Conservation (phyloP, 2,113 vertebrate species). For the Megaleporinus macrocephalus region DNA sequence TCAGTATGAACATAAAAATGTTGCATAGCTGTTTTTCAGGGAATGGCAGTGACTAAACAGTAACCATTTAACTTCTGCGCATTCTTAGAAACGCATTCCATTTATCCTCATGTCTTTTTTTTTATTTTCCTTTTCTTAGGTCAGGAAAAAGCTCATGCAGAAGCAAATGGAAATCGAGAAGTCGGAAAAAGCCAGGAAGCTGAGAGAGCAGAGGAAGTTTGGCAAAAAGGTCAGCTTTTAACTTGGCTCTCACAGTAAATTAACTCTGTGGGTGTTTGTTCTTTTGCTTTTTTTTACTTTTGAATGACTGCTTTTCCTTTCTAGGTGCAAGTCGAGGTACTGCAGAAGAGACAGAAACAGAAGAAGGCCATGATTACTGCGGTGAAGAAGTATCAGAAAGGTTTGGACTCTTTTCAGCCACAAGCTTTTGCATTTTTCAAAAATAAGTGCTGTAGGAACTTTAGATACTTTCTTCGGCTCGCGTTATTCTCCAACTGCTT, state of each 20-base stretch:
- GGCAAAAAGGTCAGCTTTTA: constrained; percentile 89
- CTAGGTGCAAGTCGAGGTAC: constrained; percentile 92
- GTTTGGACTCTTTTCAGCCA: constrained; percentile 65
- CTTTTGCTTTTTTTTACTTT: no score
- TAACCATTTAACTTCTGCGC: background rate
- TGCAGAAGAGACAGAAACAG: constrained; percentile 94
- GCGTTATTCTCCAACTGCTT: no score
- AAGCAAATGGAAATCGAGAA: constrained; percentile 91
- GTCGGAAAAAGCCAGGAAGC: constrained; percentile 94
- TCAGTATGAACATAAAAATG: no score
- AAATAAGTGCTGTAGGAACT: background rate
- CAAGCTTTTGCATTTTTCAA: no score
- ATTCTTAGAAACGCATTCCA: no score
- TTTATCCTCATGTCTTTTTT: background rate
- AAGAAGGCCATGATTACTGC: constrained; percentile 92
- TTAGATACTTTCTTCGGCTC: no score
- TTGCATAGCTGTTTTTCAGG: no score
- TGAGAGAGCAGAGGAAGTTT: constrained; percentile 93
- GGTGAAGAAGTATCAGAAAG: constrained; percentile 98
- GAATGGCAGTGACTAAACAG: no score
- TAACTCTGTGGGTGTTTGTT: background rate
- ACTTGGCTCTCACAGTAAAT: background rate
- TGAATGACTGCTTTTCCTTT: background rate
- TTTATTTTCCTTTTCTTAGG: constrained; percentile 65
- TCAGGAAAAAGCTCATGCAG: constrained; percentile 90